These are phyloP conservation scores for Petrocephalus schoutedeni DNA, from an alignment of 2,797 vertebrate species.

Conservation along the genomic window DNA sequence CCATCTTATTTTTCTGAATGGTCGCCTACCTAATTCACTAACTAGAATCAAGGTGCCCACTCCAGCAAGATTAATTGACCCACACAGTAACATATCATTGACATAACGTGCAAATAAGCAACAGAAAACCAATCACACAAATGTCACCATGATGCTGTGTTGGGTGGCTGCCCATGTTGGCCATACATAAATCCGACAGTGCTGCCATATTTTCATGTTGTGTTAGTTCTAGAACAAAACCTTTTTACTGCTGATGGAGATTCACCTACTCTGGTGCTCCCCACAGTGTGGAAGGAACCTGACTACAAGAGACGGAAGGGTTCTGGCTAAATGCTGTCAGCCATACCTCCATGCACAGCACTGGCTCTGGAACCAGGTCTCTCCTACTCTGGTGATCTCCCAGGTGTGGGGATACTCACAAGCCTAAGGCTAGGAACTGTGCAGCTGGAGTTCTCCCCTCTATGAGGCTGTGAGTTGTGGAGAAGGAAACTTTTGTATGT, in stretches of 20 bases:
- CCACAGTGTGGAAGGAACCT: background rate
- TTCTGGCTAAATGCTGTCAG: background rate
- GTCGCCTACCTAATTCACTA: background rate
- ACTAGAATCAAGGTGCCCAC: background rate
- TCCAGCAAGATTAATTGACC: background rate
- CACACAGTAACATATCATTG: background rate
- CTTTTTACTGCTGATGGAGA: background rate
- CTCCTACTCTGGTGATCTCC: background rate
- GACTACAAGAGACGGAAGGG: background rate
- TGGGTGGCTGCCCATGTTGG: background rate
- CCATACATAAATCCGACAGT: background rate
- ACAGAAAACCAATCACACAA: too few species aligned
- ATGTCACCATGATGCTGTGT: background rate
- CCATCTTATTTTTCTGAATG: background rate
- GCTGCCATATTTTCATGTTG: background rate
- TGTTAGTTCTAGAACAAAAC: background rate
- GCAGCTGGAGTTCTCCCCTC: background rate
- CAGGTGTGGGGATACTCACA: background rate
- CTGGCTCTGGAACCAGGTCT: background rate
- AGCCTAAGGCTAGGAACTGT: background rate
- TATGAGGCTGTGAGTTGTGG: background rate
- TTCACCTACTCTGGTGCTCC: background rate
- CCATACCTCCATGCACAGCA: background rate
- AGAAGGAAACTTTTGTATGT: background rate
- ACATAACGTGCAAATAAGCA: too few species aligned